Percentiles rank a stretch among this genome's conserved stretches.
Conservation (phyloP, 2,113 vertebrate genomes). For the Clarias macrocephalus region DNA sequence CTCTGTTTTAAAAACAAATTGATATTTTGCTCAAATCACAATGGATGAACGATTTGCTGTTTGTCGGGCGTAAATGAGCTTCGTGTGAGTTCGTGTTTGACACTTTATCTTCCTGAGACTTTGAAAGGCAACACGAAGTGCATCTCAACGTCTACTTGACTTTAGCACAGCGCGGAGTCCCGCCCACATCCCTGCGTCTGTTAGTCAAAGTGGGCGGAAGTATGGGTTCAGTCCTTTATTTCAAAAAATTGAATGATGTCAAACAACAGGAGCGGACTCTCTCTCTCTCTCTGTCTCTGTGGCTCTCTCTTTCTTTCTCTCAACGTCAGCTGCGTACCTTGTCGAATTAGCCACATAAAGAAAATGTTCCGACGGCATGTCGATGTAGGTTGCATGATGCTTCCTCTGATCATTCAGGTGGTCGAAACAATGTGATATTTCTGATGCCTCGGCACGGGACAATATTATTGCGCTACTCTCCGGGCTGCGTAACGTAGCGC, state of each 20-base stretch:
- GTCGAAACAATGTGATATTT: slow-evolving; percentile 18
- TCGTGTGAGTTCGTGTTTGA: slow-evolving; percentile 21
- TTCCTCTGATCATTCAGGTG: slow-evolving; percentile 35
- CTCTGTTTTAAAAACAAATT: neutral
- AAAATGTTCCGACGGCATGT: neutral
- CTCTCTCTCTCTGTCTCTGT: slow-evolving; percentile 3
- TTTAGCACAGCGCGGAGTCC: slow-evolving; percentile 47
- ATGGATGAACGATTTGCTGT: slow-evolving; percentile 12
- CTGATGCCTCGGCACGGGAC: slow-evolving; percentile 9
- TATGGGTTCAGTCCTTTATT: slow-evolving; percentile 49
- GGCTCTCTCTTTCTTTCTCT: slow-evolving; percentile 38
- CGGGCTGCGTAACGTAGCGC: neutral
- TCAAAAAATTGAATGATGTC: slow-evolving; percentile 63
- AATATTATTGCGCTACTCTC: neutral
- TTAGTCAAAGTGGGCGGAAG: slow-evolving; percentile 59
- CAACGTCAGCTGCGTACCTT: slow-evolving; percentile 36
- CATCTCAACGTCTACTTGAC: slow-evolving; percentile 32
- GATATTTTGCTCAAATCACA: neutral
- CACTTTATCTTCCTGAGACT: slow-evolving; percentile 15
- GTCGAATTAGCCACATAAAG: slow-evolving; percentile 9
- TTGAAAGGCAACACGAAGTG: slow-evolving; percentile 19
- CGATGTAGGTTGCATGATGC: neutral
- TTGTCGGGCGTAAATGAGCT: slow-evolving; percentile 19
- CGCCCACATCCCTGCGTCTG: slow-evolving; percentile 55
- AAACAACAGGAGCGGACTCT: slow-evolving; percentile 53